phyloP scores from a whole-genome alignment of 2,888 invertebrate species.

The Tetanocera ferruginea region DNA sequence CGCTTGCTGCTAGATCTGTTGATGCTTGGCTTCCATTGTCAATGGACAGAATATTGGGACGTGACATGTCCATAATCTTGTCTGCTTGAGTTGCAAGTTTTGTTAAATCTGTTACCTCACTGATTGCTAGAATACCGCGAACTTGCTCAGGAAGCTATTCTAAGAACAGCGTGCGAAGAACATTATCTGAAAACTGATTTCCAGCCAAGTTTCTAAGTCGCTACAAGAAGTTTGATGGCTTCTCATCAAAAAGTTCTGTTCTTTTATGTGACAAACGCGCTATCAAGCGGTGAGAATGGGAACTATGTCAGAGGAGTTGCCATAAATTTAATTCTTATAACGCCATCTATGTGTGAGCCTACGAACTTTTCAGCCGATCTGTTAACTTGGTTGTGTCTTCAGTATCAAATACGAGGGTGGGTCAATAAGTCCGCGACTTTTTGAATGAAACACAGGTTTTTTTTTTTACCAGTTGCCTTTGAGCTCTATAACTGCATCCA shows the following conservation, averaged over 20 bases:
- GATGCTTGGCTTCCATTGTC: background rate
- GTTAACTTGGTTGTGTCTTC: too few species aligned
- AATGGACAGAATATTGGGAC: background rate
- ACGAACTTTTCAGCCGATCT: too few species aligned
- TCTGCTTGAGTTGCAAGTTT: background rate
- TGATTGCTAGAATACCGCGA: background rate
- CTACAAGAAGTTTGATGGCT: background rate
- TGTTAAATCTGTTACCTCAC: background rate
- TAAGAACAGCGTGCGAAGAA: background rate
- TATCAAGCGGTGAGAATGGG: too few species aligned
- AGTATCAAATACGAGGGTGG: too few species aligned
- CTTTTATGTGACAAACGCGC: too few species aligned
- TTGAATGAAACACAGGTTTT: too few species aligned
- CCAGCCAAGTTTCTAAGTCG: background rate
- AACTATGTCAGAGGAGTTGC: too few species aligned
- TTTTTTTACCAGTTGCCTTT: too few species aligned
- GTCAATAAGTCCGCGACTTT: too few species aligned
- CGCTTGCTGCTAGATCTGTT: background rate
- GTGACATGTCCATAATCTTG: background rate
- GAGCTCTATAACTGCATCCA: too few species aligned
- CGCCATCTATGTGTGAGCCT: too few species aligned
- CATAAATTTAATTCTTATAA: too few species aligned
- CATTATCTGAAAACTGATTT: background rate
- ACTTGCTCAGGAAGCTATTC: slow-evolving; percentile 5
- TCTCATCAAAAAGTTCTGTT: background rate